Conservation (phyloP, 2,113 vertebrate genomes). For the Spea bombifrons region DNA sequence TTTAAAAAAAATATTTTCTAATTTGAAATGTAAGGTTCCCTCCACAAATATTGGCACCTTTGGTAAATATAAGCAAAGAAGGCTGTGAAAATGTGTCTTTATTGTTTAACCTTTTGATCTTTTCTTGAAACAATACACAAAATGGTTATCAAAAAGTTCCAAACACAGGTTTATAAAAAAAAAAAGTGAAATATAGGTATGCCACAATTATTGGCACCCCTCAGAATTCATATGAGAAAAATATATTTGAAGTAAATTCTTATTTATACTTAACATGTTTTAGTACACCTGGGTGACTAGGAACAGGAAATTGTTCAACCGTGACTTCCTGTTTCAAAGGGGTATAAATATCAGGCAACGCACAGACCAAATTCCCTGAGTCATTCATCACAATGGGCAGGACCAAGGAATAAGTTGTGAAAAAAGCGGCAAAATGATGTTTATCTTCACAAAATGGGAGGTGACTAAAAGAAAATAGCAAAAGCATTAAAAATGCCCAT, state of each 20-base stretch:
- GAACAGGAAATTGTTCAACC: too few relatives aligned
- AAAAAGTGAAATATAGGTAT: not conserved
- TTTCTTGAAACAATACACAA: not conserved
- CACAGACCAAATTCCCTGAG: not conserved
- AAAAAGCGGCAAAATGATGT: not conserved
- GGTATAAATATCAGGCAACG: not conserved
- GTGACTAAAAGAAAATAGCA: not conserved
- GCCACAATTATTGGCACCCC: too few relatives aligned
- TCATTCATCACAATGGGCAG: not conserved
- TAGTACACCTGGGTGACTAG: too few relatives aligned
- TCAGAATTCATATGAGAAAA: too few relatives aligned
- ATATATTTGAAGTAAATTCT: too few relatives aligned
- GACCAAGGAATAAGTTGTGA: not conserved
- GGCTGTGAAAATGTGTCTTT: not conserved
- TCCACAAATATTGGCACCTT: not conserved
- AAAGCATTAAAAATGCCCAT: not conserved
- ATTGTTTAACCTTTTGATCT: not conserved
- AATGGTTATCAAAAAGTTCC: not conserved
- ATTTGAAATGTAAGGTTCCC: too few relatives aligned
- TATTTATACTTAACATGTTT: too few relatives aligned
- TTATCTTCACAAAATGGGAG: not conserved
- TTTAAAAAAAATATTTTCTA: too few relatives aligned
- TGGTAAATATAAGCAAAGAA: not conserved
- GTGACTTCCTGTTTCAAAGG: too few relatives aligned
- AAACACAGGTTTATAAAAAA: not conserved